Evolutionary conservation across 1,140 invertebrate genomes (phyloP), one percentile per base, ranked within the genome.

Genomic region (Phymorhynchus buccinoides): DNA sequence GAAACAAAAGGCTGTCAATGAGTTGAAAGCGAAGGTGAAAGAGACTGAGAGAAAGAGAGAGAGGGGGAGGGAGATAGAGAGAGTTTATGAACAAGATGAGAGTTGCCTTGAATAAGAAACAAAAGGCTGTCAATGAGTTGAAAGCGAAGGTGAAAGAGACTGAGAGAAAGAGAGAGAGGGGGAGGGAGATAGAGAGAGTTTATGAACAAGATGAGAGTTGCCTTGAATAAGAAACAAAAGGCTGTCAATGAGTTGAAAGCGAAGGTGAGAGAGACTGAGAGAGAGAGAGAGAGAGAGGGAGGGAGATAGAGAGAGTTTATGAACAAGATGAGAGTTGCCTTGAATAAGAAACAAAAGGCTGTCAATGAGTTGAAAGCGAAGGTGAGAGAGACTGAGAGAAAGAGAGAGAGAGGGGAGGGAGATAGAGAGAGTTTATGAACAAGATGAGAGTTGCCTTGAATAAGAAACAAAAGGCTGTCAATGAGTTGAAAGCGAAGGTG

Each of bases 81-180:
- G 96, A 97, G 84, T 91, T 95, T 18, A 88, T 97, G 4, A 93
- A 95, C 18, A 93, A 93, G 92, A 92, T 97, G 18, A 95, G 95
- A 88, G 94, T 94, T 37, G 93, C 96, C 1, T 94, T 95, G 71
- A 94, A 93, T 35, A 97, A 97, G 87, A 95, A 96, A 77, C 85
- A 89, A 3, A 91, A 90, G 93, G 94, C 85, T 93, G 95, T 92
- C 94, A 96, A 39, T 84, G 89, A 85, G 39, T 86, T 96, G 32
- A 96, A 97, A 90, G 94, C 94, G 83, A 97, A 96, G 94, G 95
- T 96, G 90, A 87, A n/a, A n/a, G n/a, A n/a, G n/a, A n/a, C n/a
- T n/a, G n/a, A n/a, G n/a, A n/a, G n/a, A n/a, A n/a, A n/a, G n/a
- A n/a, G n/a, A n/a, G n/a, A n/a, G n/a, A n/a, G n/a, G n/a, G 81